A percentile compares a stretch with the other conserved stretches of the same genome.
Evolutionary conservation across 2,113 vertebrate species (phyloP).

Genomic region (Diphyllodes magnificus): DNA sequence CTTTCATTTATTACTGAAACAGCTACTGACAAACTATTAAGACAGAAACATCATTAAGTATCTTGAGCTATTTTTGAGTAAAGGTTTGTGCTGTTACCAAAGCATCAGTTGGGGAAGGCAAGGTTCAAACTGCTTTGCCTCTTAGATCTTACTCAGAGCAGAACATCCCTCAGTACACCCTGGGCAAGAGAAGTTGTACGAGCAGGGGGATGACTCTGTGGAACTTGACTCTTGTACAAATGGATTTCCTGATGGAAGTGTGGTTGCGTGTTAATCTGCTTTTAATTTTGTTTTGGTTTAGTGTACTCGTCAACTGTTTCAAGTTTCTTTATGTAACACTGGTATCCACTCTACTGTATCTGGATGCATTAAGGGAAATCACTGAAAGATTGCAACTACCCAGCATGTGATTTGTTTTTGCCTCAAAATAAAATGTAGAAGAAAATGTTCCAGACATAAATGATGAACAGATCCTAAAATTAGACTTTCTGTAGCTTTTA

Average conservation of each 20-base stretch:
- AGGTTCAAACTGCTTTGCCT: background rate
- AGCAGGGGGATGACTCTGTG: background rate
- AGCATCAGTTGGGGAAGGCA: background rate
- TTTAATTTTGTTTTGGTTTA: background rate
- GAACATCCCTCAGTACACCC: background rate
- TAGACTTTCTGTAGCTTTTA: slow-evolving; percentile 27
- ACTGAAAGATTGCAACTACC: background rate
- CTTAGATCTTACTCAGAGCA: background rate
- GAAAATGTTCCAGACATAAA: background rate
- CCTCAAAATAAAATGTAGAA: background rate
- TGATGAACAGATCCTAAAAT: background rate
- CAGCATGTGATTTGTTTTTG: background rate
- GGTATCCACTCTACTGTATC: background rate
- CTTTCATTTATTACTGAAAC: background rate
- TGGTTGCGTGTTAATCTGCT: background rate
- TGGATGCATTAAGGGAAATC: background rate
- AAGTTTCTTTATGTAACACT: background rate
- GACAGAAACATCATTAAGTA: background rate
- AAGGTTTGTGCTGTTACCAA: background rate
- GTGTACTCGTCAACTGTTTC: background rate
- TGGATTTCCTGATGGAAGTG: background rate
- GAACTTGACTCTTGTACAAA: background rate
- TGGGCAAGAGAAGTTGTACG: fast-evolving
- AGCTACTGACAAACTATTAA: background rate
- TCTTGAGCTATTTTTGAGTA: background rate